A percentile compares a stretch with the other conserved stretches of the same genome.
phyloP scores from a whole-genome alignment of 2,797 vertebrate species.

The Psittacula derbiana region DNA sequence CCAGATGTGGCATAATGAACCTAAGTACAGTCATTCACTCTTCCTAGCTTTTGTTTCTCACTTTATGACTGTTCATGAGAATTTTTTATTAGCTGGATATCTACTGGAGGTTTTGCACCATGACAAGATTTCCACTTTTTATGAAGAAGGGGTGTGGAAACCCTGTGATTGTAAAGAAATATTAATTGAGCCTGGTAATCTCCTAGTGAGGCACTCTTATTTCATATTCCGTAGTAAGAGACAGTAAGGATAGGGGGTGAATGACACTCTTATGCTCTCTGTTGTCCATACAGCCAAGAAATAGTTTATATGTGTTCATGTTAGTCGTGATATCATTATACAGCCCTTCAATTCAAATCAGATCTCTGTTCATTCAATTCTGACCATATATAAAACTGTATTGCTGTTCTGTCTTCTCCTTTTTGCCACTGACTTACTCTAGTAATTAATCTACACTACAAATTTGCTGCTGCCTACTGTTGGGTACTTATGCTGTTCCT shows the following conservation, averaged over 20 bases:
- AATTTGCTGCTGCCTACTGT: neutral
- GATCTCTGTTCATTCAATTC: neutral
- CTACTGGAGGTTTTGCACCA: neutral
- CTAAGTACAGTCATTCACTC: neutral
- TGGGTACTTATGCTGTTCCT: neutral
- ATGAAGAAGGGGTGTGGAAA: neutral
- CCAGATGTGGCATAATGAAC: neutral
- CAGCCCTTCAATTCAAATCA: neutral
- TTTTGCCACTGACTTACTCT: neutral
- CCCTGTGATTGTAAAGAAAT: neutral
- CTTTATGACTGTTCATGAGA: neutral
- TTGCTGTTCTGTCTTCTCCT: neutral
- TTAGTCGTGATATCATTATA: neutral
- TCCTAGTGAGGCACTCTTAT: neutral
- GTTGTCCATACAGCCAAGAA: neutral
- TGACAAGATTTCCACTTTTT: neutral
- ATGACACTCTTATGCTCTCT: neutral
- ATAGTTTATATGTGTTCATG: neutral
- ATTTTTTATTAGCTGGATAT: neutral
- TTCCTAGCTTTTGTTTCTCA: neutral
- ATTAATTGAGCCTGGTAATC: neutral
- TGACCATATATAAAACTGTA: neutral
- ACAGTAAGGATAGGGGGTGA: neutral
- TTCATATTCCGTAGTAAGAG: neutral
- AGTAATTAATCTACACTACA: neutral